These are phyloP conservation scores for Aramus guarauna DNA, from an alignment of 2,113 vertebrate genomes.

Conservation along the genomic window DNA sequence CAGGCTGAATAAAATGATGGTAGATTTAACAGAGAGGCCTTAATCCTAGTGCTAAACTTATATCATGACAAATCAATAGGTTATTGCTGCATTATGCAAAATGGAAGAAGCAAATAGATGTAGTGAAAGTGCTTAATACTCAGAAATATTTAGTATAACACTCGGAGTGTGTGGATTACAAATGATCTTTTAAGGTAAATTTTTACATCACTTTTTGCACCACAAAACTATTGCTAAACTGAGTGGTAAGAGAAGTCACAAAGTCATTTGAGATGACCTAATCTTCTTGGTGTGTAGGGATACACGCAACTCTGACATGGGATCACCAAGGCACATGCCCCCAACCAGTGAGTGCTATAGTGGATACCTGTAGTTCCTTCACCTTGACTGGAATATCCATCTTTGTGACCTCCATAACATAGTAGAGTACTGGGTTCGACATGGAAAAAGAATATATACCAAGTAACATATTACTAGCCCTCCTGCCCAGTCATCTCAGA, in stretches of 20 bases:
- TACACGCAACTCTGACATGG: not conserved
- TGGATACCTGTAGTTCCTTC: not conserved
- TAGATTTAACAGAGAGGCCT: not conserved
- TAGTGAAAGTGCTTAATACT: not conserved
- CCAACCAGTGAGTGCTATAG: not conserved
- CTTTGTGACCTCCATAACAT: not conserved
- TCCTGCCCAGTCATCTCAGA: not conserved
- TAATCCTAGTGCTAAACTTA: not conserved
- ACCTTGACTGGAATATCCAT: not conserved
- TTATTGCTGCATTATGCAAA: not conserved
- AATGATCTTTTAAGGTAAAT: rapidly evolving
- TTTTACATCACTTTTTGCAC: not conserved
- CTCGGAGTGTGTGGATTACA: not conserved
- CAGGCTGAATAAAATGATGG: not conserved
- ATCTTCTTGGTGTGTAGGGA: not conserved
- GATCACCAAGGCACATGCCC: not conserved
- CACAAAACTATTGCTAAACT: not conserved
- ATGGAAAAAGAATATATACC: not conserved
- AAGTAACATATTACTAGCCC: not conserved
- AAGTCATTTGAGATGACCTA: not conserved
- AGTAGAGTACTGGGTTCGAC: not conserved
- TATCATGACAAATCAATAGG: not conserved
- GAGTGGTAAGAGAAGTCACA: not conserved
- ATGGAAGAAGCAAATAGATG: not conserved
- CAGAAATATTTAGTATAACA: not conserved